Conservation (phyloP, 2,888 invertebrate genomes). For the Polydrusus pterygomalis region DNA sequence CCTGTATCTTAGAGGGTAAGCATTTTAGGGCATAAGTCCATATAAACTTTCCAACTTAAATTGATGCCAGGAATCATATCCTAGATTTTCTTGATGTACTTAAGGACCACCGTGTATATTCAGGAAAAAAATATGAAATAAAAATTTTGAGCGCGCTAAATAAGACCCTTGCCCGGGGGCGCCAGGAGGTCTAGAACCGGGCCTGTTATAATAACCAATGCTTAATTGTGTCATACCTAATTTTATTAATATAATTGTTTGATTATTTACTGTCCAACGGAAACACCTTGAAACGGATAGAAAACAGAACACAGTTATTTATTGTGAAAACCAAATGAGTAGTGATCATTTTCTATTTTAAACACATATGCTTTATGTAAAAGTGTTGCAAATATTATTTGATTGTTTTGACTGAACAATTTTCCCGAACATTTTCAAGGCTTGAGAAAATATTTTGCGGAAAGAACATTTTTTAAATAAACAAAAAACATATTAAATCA, state of each 20-base stretch:
- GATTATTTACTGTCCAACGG: constrained; percentile 1
- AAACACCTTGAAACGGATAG: constrained; percentile 10
- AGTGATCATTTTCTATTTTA: constrained; percentile 15
- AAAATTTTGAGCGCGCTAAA: too few species aligned
- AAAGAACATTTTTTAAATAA: neutral
- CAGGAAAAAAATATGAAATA: too few species aligned
- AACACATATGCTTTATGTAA: neutral
- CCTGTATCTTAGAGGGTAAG: too few species aligned
- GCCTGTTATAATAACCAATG: neutral
- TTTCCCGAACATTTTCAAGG: constrained; percentile 5
- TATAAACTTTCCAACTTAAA: too few species aligned
- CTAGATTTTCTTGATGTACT: too few species aligned
- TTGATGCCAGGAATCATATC: too few species aligned
- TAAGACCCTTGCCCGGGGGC: too few species aligned
- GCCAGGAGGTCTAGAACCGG: too few species aligned
- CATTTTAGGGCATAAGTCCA: too few species aligned
- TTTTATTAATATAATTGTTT: neutral
- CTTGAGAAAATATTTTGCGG: neutral
- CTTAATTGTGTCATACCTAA: constrained; percentile 3
- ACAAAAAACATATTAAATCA: too few species aligned
- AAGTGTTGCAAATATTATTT: neutral
- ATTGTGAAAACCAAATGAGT: constrained; percentile 11
- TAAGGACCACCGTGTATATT: too few species aligned
- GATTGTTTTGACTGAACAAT: constrained; percentile 2
- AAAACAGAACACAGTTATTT: constrained; percentile 12